Base-by-base conservation (phyloP, 2,797 vertebrate genomes). In the Syngnathus acus region DNA sequence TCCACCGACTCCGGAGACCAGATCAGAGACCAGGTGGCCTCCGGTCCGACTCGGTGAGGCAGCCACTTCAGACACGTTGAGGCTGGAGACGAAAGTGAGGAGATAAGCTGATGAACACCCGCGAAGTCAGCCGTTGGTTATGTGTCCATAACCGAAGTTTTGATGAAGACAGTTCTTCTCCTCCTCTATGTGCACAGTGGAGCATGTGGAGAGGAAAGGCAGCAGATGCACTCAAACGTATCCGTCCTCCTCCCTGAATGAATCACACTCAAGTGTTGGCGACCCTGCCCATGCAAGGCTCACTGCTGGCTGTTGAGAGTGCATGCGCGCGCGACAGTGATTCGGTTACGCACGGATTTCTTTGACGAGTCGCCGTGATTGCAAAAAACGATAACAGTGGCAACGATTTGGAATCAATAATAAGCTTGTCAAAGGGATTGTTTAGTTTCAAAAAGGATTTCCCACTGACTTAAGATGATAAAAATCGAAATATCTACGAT, bases 231-330 rank as follows among this genome's bases (percentile, higher is more conserved):
- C 76, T 83, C 82, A 73, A 83, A 83, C 78, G 70, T 84, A 81
- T 78, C 26, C 84, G 84, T 81, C 74, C 86, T 85, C 86, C 84
- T 86, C 86, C 86, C 86, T 86, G 82, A 78, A 77, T 42, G 66
- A 77, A 78, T 81, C 71, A 73, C 78, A 65, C 67, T 74, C 75
- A 78, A 76, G 77, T 70, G 70, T 73, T 72, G 68, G 69, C 63
- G 81, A 79, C 69, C 78, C 80, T 73, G 70, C 68, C 76, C 73
- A 42, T 42, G 40, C 40, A 50, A 70, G 72, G 64, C 67, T 62
- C 67, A 55, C 62, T 16, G 38, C 13, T 10, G 14, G 26, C 55
- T 59, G 40, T n/a, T 13, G 3, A 19, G 6, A 17, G 40, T 42
- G 58, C 32, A 32, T 43, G n/a, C n/a, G 38, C 40, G 14, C 58